Evolutionary conservation across 1,140 invertebrate genomes (phyloP).

Genomic region (Triops cancriformis): DNA sequence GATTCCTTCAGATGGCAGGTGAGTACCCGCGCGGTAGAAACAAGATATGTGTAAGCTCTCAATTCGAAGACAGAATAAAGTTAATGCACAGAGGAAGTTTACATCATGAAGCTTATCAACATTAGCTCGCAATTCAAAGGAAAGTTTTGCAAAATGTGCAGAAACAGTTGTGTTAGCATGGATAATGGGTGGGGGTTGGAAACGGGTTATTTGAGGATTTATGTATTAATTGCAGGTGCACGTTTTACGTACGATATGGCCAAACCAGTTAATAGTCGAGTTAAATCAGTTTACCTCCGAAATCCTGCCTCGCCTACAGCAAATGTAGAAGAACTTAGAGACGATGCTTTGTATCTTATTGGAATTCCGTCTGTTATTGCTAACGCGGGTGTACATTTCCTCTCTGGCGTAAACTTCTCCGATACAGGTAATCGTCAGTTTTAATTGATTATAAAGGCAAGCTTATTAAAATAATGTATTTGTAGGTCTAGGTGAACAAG

Average conservation of each 20-base stretch:
- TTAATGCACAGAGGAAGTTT: too few species aligned
- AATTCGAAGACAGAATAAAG: too few species aligned
- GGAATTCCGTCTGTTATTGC: conserved; percentile 24
- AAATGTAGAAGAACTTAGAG: background rate
- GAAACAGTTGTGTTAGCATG: too few species aligned
- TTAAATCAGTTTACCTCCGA: conserved; percentile 5
- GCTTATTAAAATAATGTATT: background rate
- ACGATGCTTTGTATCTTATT: background rate
- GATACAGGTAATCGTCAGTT: conserved; percentile 15
- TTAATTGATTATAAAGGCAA: background rate
- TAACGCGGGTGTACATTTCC: conserved; percentile 16
- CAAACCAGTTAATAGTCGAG: background rate
- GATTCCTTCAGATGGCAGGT: conserved; percentile 23
- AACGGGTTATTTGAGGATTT: too few species aligned
- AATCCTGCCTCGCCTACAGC: background rate
- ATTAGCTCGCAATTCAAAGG: too few species aligned
- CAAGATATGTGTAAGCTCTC: too few species aligned
- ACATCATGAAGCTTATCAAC: too few species aligned
- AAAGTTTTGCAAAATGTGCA: too few species aligned
- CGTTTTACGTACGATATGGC: conserved; percentile 22
- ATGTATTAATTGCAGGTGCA: conserved; percentile 15
- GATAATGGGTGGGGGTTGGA: too few species aligned
- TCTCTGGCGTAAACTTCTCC: background rate
- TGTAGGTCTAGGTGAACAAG: conserved; percentile 17
- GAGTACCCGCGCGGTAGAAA: too few species aligned